Evolutionary conservation across 2,888 invertebrate species (phyloP), one percentile per base, ranked within the genome.

Genomic region (Microctonus aethiopoides): DNA sequence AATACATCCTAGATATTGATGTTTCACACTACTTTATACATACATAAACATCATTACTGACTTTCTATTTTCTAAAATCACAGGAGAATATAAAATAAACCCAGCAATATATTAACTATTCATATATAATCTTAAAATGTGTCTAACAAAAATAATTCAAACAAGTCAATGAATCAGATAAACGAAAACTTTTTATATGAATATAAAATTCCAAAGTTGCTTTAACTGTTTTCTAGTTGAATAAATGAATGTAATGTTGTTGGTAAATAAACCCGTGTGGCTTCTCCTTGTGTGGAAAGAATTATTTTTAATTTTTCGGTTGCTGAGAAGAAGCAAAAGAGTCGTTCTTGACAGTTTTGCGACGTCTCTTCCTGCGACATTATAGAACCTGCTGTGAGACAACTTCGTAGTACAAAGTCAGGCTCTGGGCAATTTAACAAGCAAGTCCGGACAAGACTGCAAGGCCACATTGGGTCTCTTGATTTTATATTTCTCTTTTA

Each of bases 361-460:
- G n/a, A n/a, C n/a, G n/a, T n/a, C n/a, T n/a, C n/a, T n/a, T n/a
- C n/a, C n/a, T 13, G 39, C 39, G 39, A 39, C 39, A 6, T 39
- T 68, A 67, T 66, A 70, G 68, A 68, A 72, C 70, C 68, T 65
- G 70, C 70, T n/a, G n/a, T 72, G 74, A 52, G 70, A 74, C 68
- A 62, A 67, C 67, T 63, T 26, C 68, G 70, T 39, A 39, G 39
- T 39, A 39, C 39, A 39, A n/a, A 73, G 69, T 41, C 61, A 9
- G 56, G 32, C 46, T 59, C 65, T 70, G n/a, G 67, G 75, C 71
- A 57, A 71, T 77, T 78, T 74, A 76, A 77, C 74, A 75, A 75
- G 75, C 76, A 66, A 74, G 63, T 46, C 24, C 63, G 32, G 63
- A n/a, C 39, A 51, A 51, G 63, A 63, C 51, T 51, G 63, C 63